These are phyloP conservation scores for Lathamus discolor DNA, from an alignment of 2,113 vertebrate genomes.

Conservation along the genomic window DNA sequence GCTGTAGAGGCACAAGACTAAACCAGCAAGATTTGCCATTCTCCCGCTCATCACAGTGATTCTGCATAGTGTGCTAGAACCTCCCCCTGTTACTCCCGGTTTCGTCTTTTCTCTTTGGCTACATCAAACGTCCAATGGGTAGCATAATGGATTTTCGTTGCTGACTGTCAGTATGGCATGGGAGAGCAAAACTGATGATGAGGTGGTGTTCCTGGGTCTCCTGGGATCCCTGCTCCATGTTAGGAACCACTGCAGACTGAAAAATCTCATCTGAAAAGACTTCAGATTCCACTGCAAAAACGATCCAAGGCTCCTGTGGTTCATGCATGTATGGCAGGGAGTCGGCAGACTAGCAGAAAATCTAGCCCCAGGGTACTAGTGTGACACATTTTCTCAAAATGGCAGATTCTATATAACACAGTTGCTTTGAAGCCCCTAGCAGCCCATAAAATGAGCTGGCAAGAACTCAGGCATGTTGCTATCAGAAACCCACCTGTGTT, in stretches of 20 bases:
- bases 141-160: background rate
- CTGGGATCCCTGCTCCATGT: rapidly evolving
- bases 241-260: background rate
- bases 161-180: background rate
- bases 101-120: background rate
- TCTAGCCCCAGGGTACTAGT: background rate
- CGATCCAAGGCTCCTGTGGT: background rate
- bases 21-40: background rate
- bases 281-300: background rate
- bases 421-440: background rate
- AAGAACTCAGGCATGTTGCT: background rate
- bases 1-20: background rate
- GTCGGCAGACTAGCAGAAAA: background rate
- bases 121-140: background rate
- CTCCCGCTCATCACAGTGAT: background rate
- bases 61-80: background rate
- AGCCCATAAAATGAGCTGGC: constrained; percentile 3
- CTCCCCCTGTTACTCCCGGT: no score
- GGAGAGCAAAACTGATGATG: background rate
- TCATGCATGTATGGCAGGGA: background rate
- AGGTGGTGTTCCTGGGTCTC: background rate
- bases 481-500: constrained; percentile 39
- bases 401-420: background rate
- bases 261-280: background rate
- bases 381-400: background rate